These are phyloP conservation scores for Sipha flava DNA, from an alignment of 1,140 invertebrate species.

Conservation along the genomic window DNA sequence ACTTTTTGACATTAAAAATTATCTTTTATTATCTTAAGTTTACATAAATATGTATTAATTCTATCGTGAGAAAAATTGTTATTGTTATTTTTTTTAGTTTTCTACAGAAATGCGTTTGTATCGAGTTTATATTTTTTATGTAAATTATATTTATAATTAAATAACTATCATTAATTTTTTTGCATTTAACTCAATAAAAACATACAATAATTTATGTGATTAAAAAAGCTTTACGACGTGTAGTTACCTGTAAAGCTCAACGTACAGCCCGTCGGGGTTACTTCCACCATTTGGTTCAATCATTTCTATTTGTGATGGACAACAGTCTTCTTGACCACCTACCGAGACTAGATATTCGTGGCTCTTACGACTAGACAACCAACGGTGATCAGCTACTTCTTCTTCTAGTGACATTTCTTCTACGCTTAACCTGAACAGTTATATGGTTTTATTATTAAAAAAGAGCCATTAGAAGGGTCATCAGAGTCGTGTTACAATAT, in stretches of 20 bases:
- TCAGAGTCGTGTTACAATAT: not conserved
- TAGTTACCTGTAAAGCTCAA: constrained; percentile 59
- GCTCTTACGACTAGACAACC: constrained; percentile 45
- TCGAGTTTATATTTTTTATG: too few relatives aligned
- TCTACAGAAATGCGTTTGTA: too few relatives aligned
- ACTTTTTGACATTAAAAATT: too few relatives aligned
- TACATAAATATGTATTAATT: too few relatives aligned
- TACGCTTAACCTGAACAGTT: not conserved
- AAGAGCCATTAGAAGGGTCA: not conserved
- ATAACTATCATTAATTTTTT: too few relatives aligned
- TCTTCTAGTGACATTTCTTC: not conserved
- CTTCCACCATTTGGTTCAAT: constrained; percentile 66
- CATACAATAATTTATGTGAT: too few relatives aligned
- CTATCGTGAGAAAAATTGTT: too few relatives aligned
- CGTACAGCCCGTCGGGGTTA: constrained; percentile 60
- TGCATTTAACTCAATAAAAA: too few relatives aligned
- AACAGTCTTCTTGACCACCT: constrained; percentile 60
- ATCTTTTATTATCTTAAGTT: too few relatives aligned
- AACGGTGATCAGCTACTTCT: constrained; percentile 14
- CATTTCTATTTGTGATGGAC: constrained; percentile 66
- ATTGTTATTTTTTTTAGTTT: too few relatives aligned
- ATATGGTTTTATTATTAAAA: not conserved
- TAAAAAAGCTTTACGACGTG: too few relatives aligned
- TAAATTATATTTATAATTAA: too few relatives aligned
- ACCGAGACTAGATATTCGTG: constrained; percentile 43